These are phyloP conservation scores for Amphipoea oculea DNA, from an alignment of 2,888 invertebrate genomes.

Conservation along the genomic window DNA sequence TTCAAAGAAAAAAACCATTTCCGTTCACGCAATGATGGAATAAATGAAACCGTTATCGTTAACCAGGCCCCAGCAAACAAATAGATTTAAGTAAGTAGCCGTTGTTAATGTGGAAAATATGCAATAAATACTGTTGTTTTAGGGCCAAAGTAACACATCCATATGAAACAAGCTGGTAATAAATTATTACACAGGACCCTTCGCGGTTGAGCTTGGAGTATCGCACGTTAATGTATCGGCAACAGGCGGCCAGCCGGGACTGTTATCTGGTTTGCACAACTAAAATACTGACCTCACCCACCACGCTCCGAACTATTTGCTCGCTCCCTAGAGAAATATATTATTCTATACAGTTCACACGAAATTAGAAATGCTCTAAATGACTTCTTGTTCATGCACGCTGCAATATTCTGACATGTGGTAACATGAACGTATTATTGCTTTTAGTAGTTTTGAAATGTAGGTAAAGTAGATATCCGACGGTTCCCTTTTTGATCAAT, in stretches of 20 bases:
- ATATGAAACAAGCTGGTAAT: slow-evolving; percentile 78
- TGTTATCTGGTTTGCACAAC: slow-evolving; percentile 80
- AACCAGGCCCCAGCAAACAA: slow-evolving; percentile 13
- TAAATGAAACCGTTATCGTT: slow-evolving; percentile 27
- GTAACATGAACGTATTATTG: not conserved
- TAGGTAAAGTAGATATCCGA: not conserved
- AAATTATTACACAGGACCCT: slow-evolving; percentile 87
- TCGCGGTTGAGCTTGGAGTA: slow-evolving; percentile 83
- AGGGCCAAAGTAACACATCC: slow-evolving; percentile 69
- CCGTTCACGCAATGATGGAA: slow-evolving; percentile 39
- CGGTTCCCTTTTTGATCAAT: not conserved
- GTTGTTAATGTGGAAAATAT: slow-evolving; percentile 50
- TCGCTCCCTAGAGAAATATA: slow-evolving; percentile 68
- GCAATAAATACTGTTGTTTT: slow-evolving; percentile 72
- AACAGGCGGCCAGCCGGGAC: slow-evolving; percentile 69
- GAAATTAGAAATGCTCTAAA: slow-evolving; percentile 71
- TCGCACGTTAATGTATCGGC: slow-evolving; percentile 83
- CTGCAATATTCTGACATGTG: slow-evolving; percentile 13
- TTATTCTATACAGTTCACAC: slow-evolving; percentile 71
- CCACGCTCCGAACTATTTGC: slow-evolving; percentile 58
- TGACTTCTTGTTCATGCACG: slow-evolving; percentile 37
- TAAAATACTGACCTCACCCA: slow-evolving; percentile 73
- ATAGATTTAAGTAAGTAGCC: slow-evolving; percentile 26
- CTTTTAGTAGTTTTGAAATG: slow-evolving; percentile 13
- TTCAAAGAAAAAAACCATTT: slow-evolving; percentile 32